Conservation (phyloP, 2,113 vertebrate genomes). For the Ptilonorhynchus violaceus region DNA sequence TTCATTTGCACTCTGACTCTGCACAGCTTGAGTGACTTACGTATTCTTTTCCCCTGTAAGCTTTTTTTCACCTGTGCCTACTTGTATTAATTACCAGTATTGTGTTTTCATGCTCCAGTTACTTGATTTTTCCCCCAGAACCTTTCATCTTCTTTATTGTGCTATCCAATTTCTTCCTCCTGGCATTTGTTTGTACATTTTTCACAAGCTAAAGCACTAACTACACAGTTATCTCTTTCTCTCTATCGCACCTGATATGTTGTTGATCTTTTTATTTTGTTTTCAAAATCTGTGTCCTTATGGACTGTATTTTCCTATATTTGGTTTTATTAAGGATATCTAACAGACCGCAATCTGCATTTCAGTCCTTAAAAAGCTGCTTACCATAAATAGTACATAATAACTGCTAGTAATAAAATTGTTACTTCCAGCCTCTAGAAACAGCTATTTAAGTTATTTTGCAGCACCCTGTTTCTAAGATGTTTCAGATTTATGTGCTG, state of each 20-base stretch:
- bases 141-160: not conserved
- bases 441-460: not conserved
- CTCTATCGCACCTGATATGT: not conserved
- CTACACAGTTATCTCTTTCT: not conserved
- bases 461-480: not conserved
- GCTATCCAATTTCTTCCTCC: not conserved
- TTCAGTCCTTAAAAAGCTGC: not conserved
- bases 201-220: not conserved
- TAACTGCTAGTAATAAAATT: not conserved
- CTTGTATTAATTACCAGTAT: constrained; percentile 31
- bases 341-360: not conserved
- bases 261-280: not conserved
- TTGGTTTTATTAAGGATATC: not conserved
- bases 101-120: constrained; percentile 7
- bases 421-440: not conserved
- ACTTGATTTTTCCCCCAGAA: not conserved
- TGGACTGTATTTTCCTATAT: not conserved
- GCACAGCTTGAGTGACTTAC: constrained; percentile 22
- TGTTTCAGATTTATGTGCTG: not conserved
- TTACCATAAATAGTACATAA: not conserved
- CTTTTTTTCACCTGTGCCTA: not conserved
- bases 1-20: constrained; percentile 8
- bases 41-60: not conserved
- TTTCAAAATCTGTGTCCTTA: not conserved
- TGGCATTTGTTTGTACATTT: not conserved